phyloP scores from a whole-genome alignment of 2,113 vertebrate species.

The Brevimyrus niger region DNA sequence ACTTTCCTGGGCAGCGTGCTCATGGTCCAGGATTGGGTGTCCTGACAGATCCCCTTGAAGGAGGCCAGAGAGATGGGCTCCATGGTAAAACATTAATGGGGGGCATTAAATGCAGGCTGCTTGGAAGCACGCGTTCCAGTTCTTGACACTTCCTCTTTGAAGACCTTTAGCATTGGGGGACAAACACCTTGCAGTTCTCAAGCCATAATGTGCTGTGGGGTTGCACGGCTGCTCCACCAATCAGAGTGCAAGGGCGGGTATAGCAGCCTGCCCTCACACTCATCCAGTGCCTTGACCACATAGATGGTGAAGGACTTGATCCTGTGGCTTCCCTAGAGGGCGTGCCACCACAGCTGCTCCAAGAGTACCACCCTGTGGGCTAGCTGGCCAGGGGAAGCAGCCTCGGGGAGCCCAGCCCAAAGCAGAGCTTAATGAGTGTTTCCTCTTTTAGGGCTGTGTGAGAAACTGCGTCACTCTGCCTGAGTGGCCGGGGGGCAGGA shows the following conservation, averaged over 20 bases:
- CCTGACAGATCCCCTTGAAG: conserved; percentile 60
- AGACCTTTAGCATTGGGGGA: not conserved
- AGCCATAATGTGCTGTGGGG: not conserved
- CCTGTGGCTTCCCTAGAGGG: not conserved
- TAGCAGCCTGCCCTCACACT: not conserved
- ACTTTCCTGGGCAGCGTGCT: conserved; percentile 55
- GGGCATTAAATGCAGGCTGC: conserved; percentile 50
- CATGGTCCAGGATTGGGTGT: conserved; percentile 69
- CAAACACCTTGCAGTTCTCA: not conserved
- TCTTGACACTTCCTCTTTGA: conserved; percentile 53
- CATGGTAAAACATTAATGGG: conserved; percentile 59
- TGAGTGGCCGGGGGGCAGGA: not conserved
- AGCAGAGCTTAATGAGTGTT: not conserved
- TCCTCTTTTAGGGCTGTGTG: not conserved
- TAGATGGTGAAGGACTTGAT: not conserved
- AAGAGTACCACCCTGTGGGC: not conserved
- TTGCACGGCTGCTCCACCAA: not conserved
- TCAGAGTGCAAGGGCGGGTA: not conserved
- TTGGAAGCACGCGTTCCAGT: conserved; percentile 56
- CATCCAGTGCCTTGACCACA: not conserved
- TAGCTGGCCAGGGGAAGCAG: not conserved
- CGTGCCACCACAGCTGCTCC: not conserved
- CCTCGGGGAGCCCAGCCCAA: not conserved
- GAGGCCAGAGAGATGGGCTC: conserved; percentile 49
- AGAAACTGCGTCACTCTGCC: not conserved